Conservation (phyloP, 1,140 invertebrate genomes). For the Drosophila cardini region DNA sequence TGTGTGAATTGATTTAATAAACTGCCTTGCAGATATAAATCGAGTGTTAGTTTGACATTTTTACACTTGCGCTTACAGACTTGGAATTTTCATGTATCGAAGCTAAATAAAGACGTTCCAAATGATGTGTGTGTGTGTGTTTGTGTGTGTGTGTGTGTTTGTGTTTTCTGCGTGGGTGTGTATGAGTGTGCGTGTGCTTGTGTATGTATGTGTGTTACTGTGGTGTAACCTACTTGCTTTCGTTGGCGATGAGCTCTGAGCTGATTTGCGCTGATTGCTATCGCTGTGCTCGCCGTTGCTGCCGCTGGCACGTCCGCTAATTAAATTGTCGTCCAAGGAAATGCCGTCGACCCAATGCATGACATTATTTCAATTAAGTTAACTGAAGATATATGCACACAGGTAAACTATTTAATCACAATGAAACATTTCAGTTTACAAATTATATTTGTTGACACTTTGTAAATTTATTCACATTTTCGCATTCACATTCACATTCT, state of each 20-base stretch:
- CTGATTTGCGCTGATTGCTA: conserved; percentile 78
- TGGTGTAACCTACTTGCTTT: conserved; percentile 81
- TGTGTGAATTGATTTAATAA: neutral
- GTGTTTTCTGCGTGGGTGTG: no score
- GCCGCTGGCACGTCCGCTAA: conserved; percentile 81
- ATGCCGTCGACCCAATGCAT: conserved; percentile 84
- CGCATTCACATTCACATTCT: conserved; percentile 3
- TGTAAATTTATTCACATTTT: neutral
- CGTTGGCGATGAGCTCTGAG: conserved; percentile 75
- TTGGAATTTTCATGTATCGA: conserved; percentile 26
- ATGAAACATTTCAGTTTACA: conserved; percentile 1
- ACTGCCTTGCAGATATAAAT: neutral
- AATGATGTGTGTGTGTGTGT: conserved; percentile 17
- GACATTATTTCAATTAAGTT: conserved; percentile 74
- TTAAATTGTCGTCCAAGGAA: conserved; percentile 84
- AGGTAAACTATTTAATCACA: conserved; percentile 47
- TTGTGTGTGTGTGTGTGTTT: conserved; percentile 11
- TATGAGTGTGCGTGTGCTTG: conserved; percentile 7
- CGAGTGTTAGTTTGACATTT: neutral
- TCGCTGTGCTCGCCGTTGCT: conserved; percentile 78
- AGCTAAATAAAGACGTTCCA: conserved; percentile 75
- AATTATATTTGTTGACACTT: neutral
- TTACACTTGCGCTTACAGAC: conserved; percentile 39
- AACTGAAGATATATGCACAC: neutral
- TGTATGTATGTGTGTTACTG: conserved; percentile 11